Evolutionary conservation across 2,888 invertebrate species (phyloP).

Genomic region (Oligia latruncula): DNA sequence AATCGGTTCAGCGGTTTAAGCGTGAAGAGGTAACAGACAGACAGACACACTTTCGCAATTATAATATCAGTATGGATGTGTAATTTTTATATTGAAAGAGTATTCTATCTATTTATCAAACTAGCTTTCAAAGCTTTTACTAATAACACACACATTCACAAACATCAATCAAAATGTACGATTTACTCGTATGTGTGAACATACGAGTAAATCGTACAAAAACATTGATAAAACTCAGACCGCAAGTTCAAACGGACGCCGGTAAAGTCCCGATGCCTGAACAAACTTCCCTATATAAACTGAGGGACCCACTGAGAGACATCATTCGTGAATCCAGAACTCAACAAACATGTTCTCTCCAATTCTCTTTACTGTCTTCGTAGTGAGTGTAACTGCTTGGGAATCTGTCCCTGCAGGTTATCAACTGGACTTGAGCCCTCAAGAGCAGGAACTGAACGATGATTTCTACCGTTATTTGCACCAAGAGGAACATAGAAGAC

Average conservation of each 20-base stretch:
- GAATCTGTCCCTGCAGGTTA: background rate
- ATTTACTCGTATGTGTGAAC: too few species aligned
- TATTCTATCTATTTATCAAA: background rate
- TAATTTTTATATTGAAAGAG: background rate
- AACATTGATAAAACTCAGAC: slow-evolving; percentile 31
- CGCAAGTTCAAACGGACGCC: background rate
- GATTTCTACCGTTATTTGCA: slow-evolving; percentile 29
- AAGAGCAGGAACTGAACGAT: background rate
- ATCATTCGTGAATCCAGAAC: slow-evolving; percentile 41
- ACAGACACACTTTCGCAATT: too few species aligned
- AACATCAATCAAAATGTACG: background rate
- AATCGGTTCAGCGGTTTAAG: too few species aligned
- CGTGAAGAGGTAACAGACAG: too few species aligned
- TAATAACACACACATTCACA: background rate
- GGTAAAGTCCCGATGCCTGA: slow-evolving; percentile 36
- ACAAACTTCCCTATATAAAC: slow-evolving; percentile 32
- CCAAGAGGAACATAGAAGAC: slow-evolving; percentile 40
- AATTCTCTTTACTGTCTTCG: slow-evolving; percentile 33
- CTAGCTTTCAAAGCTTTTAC: background rate
- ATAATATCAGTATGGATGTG: too few species aligned
- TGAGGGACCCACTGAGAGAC: background rate
- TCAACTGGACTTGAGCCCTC: background rate
- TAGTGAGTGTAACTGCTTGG: slow-evolving; percentile 40
- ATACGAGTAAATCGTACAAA: background rate
- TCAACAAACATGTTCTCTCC: slow-evolving; percentile 40